Evolutionary conservation across 2,888 invertebrate genomes (phyloP).

Genomic region (Lamellibrachia satsuma): DNA sequence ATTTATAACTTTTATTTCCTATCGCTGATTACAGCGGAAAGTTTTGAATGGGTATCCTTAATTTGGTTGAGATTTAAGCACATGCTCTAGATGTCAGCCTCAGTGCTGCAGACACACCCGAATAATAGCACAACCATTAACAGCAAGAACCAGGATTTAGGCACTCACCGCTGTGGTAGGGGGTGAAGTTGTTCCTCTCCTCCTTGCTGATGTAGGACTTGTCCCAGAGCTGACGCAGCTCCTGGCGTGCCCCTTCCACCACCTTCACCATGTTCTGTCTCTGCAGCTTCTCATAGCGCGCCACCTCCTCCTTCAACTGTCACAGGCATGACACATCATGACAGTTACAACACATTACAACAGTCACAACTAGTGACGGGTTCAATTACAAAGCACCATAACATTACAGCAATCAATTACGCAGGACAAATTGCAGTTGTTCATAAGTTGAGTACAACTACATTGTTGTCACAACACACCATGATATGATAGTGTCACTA

Average conservation of each 20-base stretch:
- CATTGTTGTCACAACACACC: no score
- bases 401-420: not conserved
- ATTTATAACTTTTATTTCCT: no score
- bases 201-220: slow-evolving; percentile 73
- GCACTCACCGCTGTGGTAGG: slow-evolving; percentile 37
- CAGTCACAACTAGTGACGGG: not conserved
- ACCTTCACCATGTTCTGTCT: slow-evolving; percentile 76
- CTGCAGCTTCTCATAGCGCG: slow-evolving; percentile 79
- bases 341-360: not conserved
- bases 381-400: not conserved
- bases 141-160: not conserved
- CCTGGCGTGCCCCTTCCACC: slow-evolving; percentile 76
- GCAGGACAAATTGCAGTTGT: not conserved
- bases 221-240: slow-evolving; percentile 81
- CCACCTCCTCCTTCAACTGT: slow-evolving; percentile 76
- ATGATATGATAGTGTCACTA: no score
- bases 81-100: no score
- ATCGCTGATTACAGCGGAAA: no score
- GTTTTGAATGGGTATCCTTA: no score
- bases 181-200: slow-evolving; percentile 62
- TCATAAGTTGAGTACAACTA: no score
- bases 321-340: slow-evolving; percentile 28
- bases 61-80: no score
- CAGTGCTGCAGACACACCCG: no score
- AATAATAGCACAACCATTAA: no score